These are phyloP conservation scores for Drosophila repleta DNA, from an alignment of 1,140 invertebrate genomes.

Conservation along the genomic window DNA sequence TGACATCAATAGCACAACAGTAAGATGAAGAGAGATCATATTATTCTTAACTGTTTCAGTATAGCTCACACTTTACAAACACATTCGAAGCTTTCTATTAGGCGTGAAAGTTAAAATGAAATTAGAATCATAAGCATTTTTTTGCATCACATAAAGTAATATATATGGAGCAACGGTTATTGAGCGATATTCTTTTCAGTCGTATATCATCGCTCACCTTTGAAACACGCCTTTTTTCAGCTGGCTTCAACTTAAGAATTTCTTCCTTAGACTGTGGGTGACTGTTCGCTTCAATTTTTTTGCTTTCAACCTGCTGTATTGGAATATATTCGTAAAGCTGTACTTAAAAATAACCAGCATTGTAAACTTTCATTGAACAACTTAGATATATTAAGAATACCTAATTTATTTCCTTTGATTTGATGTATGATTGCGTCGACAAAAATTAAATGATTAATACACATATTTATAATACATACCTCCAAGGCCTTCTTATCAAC, in stretches of 20 bases:
- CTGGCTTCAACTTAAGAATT: conserved; percentile 74
- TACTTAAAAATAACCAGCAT: conserved; percentile 5
- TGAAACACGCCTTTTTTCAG: conserved; percentile 51
- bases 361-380: background rate
- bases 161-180: background rate
- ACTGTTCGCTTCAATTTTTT: conserved; percentile 65
- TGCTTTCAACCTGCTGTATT: conserved; percentile 56
- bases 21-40: too few species aligned
- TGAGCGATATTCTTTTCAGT: background rate
- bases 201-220: conserved; percentile 68
- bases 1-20: too few species aligned
- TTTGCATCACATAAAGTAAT: conserved; percentile 13
- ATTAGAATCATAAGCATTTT: conserved; percentile 10
- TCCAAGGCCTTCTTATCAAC: conserved; percentile 86
- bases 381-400: background rate
- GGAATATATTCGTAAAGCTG: conserved; percentile 25
- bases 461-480: conserved; percentile 74
- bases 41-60: too few species aligned
- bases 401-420: background rate
- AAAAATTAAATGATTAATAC: too few species aligned
- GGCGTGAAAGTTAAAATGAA: background rate
- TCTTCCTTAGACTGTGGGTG: conserved; percentile 74
- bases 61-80: too few species aligned
- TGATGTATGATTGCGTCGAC: too few species aligned
- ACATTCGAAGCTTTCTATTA: background rate